Evolutionary conservation across 53 echinoderm and acorn worm genomes (phyloP).

Genomic region (Arbacia lixula): DNA sequence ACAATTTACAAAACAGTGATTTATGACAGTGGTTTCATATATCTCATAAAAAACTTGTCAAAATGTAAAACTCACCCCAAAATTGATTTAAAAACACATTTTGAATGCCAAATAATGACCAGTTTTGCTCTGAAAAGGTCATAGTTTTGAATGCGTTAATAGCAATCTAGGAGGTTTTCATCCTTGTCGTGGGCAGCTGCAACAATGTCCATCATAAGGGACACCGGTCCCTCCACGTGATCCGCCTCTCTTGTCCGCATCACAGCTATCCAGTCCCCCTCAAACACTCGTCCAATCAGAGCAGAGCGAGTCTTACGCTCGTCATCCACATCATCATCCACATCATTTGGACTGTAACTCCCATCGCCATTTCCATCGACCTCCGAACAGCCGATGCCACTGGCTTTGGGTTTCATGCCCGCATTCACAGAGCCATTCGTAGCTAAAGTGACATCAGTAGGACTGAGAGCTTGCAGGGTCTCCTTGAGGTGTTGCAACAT

Average conservation of each 20-base stretch:
- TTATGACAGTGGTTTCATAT: no score
- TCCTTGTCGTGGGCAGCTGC: slow-evolving; percentile 50
- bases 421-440: no score
- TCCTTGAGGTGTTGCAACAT: slow-evolving; percentile 61
- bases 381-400: background rate
- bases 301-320: background rate
- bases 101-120: no score
- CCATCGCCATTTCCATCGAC: background rate
- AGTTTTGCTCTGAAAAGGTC: no score
- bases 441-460: no score
- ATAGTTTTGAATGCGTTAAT: no score
- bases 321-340: background rate
- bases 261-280: slow-evolving; percentile 13
- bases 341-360: background rate
- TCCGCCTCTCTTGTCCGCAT: slow-evolving; percentile 12
- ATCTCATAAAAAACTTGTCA: no score
- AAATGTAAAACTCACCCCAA: no score
- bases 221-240: slow-evolving; percentile 61
- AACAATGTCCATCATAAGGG: slow-evolving; percentile 66
- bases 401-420: no score
- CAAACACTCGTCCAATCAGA: slow-evolving; percentile 42
- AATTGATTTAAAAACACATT: no score
- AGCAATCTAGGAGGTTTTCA: slow-evolving; percentile 65
- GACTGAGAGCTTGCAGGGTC: no score
- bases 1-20: no score